Conservation (phyloP, 2,888 invertebrate genomes). For the Microctonus hyperodae region DNA sequence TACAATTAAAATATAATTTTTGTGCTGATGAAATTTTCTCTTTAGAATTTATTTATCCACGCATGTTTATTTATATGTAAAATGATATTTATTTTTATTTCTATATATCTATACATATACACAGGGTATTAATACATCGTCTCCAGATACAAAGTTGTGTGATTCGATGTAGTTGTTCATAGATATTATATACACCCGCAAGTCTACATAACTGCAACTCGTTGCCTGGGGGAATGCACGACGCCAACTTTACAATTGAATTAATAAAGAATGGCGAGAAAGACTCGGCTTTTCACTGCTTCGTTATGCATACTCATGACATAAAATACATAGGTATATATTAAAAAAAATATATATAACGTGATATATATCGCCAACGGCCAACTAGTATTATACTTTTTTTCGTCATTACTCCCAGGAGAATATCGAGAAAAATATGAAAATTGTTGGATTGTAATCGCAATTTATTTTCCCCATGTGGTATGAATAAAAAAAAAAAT, state of each 20-base stretch:
- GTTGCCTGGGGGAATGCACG: constrained; percentile 2
- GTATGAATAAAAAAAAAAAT: neutral
- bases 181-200: no score
- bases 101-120: neutral
- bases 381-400: neutral
- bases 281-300: constrained; percentile 15
- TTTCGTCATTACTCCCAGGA: neutral
- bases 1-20: neutral
- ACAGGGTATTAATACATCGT: neutral
- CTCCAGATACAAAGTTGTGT: constrained; percentile 9
- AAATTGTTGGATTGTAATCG: neutral
- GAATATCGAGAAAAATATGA: constrained; percentile 1
- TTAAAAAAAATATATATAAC: neutral
- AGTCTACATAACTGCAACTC: constrained; percentile 19
- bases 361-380: neutral
- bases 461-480: constrained; percentile 9
- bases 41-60: no score
- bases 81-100: no score
- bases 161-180: no score
- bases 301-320: constrained; percentile 15
- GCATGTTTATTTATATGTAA: no score
- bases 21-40: no score
- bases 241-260: constrained; percentile 35
- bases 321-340: no score
- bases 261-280: constrained; percentile 38